Base-by-base conservation (phyloP, 2,113 vertebrate species). In the Oryzias celebensis region DNA sequence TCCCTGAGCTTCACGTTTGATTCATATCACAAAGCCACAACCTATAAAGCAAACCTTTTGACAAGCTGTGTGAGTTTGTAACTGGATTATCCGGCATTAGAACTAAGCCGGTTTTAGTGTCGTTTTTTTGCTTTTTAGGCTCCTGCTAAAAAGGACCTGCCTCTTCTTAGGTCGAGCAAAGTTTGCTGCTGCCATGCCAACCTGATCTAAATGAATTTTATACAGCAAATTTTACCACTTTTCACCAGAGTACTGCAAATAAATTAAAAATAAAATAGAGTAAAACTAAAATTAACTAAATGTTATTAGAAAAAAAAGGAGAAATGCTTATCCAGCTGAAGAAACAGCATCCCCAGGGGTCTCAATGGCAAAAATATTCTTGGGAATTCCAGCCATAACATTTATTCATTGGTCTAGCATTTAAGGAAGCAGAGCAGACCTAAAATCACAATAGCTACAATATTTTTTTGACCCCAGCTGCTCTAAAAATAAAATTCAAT, bases 21-120 rank as follows among this genome's bases (percentile, higher is more conserved):
- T 92, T 71, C 79, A 58, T 81, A 84, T 90, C 85, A 90, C 82
- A 83, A 80, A 90, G 68, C 85, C 79, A 86, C 84, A 80, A 87
- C 84, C 87, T 85, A 77, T 83, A 89, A 89, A 73, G 76, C 74
- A 73, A 84, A 85, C 76, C 65, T 80, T 88, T 81, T 89, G 88
- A 89, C 84, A 52, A 71, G 76, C 75, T 87, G 62, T 73, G 85
- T 75, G 20, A 83, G 79, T 88, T 89, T 90, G 78, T 87, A 88
- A 90, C 78, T 70, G 81, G 87, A 91, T 91, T 87, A 90, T 85
- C 77, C 83, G 72, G 79, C 84, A 82, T 87, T 82, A 87, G 67
- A 62, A 76, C 65, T 82, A 82, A 86, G 78, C 81, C 80, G 57
- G 66, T 77, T 80, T 77, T 54, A 81, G 68, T 48, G 44, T 68